Percentiles rank a stretch among this genome's conserved stretches.
Conservation (phyloP, 2,797 vertebrate genomes). For the Sylvia borin region DNA sequence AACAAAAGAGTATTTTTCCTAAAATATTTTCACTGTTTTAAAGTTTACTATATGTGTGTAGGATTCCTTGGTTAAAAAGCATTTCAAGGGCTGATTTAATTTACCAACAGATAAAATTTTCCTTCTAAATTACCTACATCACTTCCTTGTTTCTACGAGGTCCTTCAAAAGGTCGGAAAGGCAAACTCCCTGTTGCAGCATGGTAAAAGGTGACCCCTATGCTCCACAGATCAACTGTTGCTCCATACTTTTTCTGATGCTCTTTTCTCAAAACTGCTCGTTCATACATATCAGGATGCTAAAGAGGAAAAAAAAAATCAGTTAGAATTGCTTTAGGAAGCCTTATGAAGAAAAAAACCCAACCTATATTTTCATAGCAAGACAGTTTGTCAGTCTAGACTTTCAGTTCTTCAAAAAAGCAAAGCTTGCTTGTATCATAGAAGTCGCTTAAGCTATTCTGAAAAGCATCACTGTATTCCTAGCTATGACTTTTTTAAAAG, state of each 20-base stretch:
- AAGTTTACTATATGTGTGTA: neutral
- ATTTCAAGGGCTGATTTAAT: neutral
- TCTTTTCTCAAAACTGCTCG: slow-evolving; percentile 95
- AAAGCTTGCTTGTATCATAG: neutral
- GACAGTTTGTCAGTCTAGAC: neutral
- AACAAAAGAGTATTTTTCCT: neutral
- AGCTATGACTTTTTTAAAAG: neutral
- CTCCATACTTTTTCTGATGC: slow-evolving; percentile 96
- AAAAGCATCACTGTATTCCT: neutral
- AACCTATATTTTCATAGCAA: neutral
- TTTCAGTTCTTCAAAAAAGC: neutral
- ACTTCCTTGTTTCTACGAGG: slow-evolving; percentile 98
- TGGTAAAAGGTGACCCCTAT: slow-evolving; percentile 98
- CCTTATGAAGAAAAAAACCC: neutral
- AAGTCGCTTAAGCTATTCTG: neutral
- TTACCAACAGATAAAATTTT: neutral
- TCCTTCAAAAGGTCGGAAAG: slow-evolving; percentile 94
- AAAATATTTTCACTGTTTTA: neutral
- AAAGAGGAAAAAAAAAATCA: neutral
- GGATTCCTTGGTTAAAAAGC: neutral
- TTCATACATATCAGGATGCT: slow-evolving; percentile 99
- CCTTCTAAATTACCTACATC: slow-evolving; percentile 83
- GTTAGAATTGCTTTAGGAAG: neutral
- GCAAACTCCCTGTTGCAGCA: slow-evolving; percentile 93
- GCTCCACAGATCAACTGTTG: slow-evolving; percentile 97